Conservation (phyloP, 2,113 vertebrate species). For the Dendropsophus ebraccatus region DNA sequence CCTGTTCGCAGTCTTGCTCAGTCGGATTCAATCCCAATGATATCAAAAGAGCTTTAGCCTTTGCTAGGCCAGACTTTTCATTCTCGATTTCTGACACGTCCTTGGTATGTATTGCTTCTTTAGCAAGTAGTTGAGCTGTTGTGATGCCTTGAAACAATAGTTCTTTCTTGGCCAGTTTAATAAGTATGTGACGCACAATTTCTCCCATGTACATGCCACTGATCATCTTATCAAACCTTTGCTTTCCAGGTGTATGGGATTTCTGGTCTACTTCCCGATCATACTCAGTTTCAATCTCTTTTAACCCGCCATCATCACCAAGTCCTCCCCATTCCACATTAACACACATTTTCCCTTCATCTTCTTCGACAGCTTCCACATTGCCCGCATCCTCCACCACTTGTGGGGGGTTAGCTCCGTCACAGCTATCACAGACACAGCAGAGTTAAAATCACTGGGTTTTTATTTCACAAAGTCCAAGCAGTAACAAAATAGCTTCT, state of each 20-base stretch:
- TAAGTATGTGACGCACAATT: slow-evolving; percentile 73
- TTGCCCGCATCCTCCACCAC: slow-evolving; percentile 70
- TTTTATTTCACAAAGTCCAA: no score
- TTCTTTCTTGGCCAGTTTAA: slow-evolving; percentile 67
- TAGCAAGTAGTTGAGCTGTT: slow-evolving; percentile 60
- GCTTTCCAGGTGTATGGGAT: slow-evolving; percentile 72
- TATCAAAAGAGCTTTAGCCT: slow-evolving; percentile 63
- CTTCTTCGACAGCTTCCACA: slow-evolving; percentile 62
- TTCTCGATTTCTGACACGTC: slow-evolving; percentile 77
- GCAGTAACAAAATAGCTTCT: no score
- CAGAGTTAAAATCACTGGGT: no score
- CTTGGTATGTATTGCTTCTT: slow-evolving; percentile 66
- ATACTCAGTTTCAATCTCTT: slow-evolving; percentile 71
- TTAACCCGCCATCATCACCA: slow-evolving; percentile 61
- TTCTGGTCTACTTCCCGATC: slow-evolving; percentile 73
- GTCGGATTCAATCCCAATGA: slow-evolving; percentile 69
- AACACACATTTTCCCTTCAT: slow-evolving; percentile 68
- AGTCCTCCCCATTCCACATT: slow-evolving; percentile 75
- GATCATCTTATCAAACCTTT: slow-evolving; percentile 91
- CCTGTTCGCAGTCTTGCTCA: slow-evolving; percentile 65
- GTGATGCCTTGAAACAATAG: slow-evolving; percentile 70
- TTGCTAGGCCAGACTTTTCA: slow-evolving; percentile 43
- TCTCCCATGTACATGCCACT: slow-evolving; percentile 84
- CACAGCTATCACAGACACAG: no score
- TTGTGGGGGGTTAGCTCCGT: no score